phyloP scores from a whole-genome alignment of 1,140 invertebrate species.

The Calephelis virginiensis region DNA sequence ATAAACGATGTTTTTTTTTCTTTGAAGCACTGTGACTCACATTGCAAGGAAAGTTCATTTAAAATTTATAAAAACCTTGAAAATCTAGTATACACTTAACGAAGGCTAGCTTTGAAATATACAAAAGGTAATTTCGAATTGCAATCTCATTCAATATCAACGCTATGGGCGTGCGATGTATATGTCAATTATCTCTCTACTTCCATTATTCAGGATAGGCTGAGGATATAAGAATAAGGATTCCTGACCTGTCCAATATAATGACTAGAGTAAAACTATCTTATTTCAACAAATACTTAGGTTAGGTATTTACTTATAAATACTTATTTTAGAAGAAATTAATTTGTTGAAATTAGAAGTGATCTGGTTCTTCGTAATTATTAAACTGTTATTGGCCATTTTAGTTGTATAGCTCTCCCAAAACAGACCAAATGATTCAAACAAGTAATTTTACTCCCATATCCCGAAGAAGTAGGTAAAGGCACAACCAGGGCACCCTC shows the following conservation, averaged over 20 bases:
- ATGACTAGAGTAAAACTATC: not conserved
- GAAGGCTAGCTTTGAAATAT: constrained; percentile 23
- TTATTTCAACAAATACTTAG: not conserved
- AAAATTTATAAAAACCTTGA: not conserved
- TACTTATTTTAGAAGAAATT: too few species aligned
- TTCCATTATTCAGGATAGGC: constrained; percentile 36
- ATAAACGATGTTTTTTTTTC: too few species aligned
- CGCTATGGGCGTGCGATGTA: constrained; percentile 22
- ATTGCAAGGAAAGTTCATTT: too few species aligned
- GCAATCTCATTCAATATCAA: constrained; percentile 24
- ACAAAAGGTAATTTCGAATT: constrained; percentile 27
- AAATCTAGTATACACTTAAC: constrained; percentile 2
- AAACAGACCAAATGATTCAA: too few species aligned
- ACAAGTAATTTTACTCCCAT: too few species aligned
- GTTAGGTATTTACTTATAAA: not conserved
- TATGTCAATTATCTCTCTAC: constrained; percentile 28
- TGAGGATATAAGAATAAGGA: constrained; percentile 4
- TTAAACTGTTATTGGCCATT: too few species aligned
- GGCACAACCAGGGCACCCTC: too few species aligned
- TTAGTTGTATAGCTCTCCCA: too few species aligned
- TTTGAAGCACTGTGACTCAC: too few species aligned
- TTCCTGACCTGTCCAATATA: constrained; percentile 25
- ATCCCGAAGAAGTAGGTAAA: too few species aligned
- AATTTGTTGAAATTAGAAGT: too few species aligned
- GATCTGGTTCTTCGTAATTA: too few species aligned